These are phyloP conservation scores for Silvanus unidentatus DNA, from an alignment of 2,888 invertebrate species.

Conservation along the genomic window DNA sequence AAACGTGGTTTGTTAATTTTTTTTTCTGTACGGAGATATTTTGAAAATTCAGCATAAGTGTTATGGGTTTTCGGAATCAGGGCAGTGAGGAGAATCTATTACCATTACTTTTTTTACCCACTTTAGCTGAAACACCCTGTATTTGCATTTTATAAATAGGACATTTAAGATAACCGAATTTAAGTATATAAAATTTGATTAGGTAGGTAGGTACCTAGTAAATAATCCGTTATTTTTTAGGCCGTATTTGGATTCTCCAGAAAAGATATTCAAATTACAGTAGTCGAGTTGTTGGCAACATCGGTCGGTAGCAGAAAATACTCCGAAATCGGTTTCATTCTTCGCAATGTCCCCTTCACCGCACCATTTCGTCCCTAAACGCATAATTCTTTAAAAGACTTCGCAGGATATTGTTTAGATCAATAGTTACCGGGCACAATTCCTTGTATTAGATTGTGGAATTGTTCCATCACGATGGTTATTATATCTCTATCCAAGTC, in stretches of 20 bases:
- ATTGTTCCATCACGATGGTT: slow-evolving; percentile 46
- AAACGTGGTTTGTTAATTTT: no score
- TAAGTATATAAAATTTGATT: no score
- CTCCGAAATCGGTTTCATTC: slow-evolving; percentile 55
- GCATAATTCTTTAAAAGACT: slow-evolving; percentile 1
- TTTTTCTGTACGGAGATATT: no score
- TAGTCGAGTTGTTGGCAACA: slow-evolving; percentile 68
- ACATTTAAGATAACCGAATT: no score
- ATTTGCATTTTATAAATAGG: no score
- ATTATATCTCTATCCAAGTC: slow-evolving; percentile 59
- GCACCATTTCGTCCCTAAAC: slow-evolving; percentile 68
- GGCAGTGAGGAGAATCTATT: no score
- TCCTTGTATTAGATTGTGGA: slow-evolving; percentile 51
- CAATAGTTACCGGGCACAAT: slow-evolving; percentile 3
- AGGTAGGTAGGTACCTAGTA: slow-evolving; percentile 56
- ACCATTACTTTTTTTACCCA: no score
- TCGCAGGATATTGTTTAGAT: background rate
- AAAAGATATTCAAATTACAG: slow-evolving; percentile 56
- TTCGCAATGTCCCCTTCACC: slow-evolving; percentile 61
- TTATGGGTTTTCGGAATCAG: no score
- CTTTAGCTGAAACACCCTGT: no score
- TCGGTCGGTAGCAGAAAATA: slow-evolving; percentile 59
- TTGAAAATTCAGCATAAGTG: no score
- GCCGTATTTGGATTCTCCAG: slow-evolving; percentile 53
- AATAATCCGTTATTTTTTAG: slow-evolving; percentile 61